Conservation (phyloP, 2,113 vertebrate species). For the Microcebus ravelobensis region DNA sequence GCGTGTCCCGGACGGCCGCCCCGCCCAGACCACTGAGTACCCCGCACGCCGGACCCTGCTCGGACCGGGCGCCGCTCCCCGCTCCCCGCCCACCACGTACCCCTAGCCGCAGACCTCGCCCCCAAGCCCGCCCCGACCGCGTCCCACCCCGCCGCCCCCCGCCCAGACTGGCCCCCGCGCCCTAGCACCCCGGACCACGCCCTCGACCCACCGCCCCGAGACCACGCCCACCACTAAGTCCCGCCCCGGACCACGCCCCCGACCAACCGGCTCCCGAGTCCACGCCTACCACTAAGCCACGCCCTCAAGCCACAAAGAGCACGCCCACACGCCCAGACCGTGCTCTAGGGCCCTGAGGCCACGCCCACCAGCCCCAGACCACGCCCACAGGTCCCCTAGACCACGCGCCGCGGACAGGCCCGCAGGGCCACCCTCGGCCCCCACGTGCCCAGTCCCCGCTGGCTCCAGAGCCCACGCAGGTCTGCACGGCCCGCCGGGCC, state of each 20-base stretch:
- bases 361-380: background rate
- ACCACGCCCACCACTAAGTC: too few relatives aligned
- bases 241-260: too few relatives aligned
- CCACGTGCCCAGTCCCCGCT: background rate
- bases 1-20: too few relatives aligned
- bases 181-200: background rate
- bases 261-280: too few relatives aligned
- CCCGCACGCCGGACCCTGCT: too few relatives aligned
- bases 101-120: background rate
- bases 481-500: background rate
- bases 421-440: background rate
- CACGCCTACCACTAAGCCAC: too few relatives aligned
- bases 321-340: too few relatives aligned
- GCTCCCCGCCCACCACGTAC: too few relatives aligned
- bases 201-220: background rate
- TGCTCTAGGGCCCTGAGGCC: background rate
- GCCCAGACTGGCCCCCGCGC: too few relatives aligned
- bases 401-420: background rate
- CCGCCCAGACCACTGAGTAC: background rate
- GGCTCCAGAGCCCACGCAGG: background rate
- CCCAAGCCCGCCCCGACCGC: background rate
- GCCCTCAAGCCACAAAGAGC: too few relatives aligned
- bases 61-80: accelerated
- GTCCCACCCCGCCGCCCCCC: background rate
- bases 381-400: background rate